Evolutionary conservation across 2,113 vertebrate genomes (phyloP).

Genomic region (Actenoides hombroni): DNA sequence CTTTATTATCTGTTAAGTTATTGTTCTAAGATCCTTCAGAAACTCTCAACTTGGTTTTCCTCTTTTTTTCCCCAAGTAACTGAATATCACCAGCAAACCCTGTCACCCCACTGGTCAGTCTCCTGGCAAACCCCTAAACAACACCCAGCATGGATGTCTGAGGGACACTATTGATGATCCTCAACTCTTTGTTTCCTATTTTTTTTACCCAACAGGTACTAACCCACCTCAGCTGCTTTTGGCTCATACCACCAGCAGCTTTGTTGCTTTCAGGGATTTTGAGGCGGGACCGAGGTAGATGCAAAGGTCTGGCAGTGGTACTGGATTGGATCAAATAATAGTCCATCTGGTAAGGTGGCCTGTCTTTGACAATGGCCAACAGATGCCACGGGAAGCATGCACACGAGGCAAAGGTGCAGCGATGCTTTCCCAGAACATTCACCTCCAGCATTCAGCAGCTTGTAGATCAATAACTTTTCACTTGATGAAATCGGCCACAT

Average conservation of each 20-base stretch:
- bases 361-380: neutral
- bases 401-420: neutral
- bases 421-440: neutral
- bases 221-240: neutral
- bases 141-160: accelerated
- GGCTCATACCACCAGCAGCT: neutral
- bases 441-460: neutral
- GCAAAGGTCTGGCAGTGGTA: neutral
- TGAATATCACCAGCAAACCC: neutral
- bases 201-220: neutral
- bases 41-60: neutral
- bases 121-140: neutral
- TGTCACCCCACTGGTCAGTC: neutral
- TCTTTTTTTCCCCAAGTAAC: neutral
- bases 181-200: neutral
- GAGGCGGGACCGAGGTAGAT: neutral
- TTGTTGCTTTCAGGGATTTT: neutral
- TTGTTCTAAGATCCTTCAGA: neutral
- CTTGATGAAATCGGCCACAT: neutral
- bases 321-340: neutral
- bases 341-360: neutral
- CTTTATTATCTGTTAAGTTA: neutral
- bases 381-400: neutral
- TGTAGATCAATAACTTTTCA: neutral
- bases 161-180: neutral